A percentile compares a stretch with the other conserved stretches of the same genome.
These are phyloP conservation scores for Acrocephalus scirpaceus DNA, from an alignment of 2,797 vertebrate species.

Conservation along the genomic window DNA sequence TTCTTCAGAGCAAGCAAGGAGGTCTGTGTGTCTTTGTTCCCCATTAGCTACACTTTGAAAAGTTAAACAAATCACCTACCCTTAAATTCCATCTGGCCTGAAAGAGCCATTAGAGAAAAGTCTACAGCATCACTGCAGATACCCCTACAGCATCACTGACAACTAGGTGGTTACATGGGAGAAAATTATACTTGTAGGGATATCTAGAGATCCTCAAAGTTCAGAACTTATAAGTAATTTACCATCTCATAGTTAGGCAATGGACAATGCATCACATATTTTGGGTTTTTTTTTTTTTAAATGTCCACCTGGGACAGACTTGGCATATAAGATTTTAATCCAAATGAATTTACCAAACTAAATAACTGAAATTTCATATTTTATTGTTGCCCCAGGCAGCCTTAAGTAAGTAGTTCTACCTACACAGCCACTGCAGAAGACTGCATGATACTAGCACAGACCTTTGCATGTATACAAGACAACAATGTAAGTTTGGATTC, in stretches of 20 bases:
- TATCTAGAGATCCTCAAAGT: not conserved
- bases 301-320: not conserved
- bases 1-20: not conserved
- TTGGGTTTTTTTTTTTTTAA: not conserved
- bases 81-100: not conserved
- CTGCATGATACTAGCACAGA: not conserved
- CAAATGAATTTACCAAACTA: not conserved
- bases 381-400: not conserved
- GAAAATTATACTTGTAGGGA: not conserved
- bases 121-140: not conserved
- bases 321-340: not conserved
- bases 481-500: not conserved
- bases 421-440: not conserved
- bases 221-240: not conserved
- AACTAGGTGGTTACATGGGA: not conserved
- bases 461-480: not conserved
- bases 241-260: not conserved
- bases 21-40: not conserved
- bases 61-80: not conserved
- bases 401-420: not conserved
- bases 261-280: not conserved
- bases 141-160: not conserved
- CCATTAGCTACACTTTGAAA: not conserved
- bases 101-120: not conserved
- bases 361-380: not conserved